Percentiles rank a stretch among this genome's conserved stretches.
Evolutionary conservation across 2,113 vertebrate genomes (phyloP).

Genomic region (Chionomys nivalis): DNA sequence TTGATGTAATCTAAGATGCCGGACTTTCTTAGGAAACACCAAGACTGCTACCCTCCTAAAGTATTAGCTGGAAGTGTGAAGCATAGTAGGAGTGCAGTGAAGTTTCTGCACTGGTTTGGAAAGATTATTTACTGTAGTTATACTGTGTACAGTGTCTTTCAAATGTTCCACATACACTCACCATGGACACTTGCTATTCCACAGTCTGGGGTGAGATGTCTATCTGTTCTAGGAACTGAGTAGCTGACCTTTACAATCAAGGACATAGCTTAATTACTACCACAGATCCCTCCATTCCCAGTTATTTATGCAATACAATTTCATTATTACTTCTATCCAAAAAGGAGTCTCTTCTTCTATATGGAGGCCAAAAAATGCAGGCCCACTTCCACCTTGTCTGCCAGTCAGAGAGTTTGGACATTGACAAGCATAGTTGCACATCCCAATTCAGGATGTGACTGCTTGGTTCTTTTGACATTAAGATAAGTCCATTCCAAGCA

Average conservation of each 20-base stretch:
- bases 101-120: conserved; percentile 23
- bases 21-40: not conserved
- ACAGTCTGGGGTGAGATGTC: not conserved
- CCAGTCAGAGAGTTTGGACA: no score
- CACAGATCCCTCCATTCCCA: not conserved
- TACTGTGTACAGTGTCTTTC: not conserved
- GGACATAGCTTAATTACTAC: not conserved
- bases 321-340: not conserved
- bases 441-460: no score
- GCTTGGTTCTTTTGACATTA: no score
- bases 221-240: not conserved
- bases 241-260: not conserved
- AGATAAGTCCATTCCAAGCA: no score
- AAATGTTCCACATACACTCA: not conserved
- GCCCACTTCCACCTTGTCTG: no score
- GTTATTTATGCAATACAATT: not conserved
- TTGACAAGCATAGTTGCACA: no score
- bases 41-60: not conserved
- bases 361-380: no score
- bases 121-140: not conserved
- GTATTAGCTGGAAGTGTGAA: not conserved
- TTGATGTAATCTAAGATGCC: conserved; percentile 25
- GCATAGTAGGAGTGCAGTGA: not conserved
- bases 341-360: not conserved
- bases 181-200: not conserved